phyloP scores from a whole-genome alignment of 2,797 vertebrate species.

The Moxostoma hubbsi region DNA sequence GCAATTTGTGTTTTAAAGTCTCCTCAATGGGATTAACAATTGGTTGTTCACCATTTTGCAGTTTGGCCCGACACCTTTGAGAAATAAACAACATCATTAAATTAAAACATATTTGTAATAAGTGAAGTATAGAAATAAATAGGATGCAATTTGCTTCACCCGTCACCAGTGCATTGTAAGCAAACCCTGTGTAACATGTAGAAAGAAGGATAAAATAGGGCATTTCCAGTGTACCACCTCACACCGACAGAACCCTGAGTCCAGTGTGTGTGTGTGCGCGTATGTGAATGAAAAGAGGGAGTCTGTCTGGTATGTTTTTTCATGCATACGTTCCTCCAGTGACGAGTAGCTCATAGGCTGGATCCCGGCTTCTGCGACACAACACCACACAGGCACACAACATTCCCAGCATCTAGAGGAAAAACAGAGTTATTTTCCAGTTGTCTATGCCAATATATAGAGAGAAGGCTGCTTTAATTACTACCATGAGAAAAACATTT shows the following conservation, averaged over 20 bases:
- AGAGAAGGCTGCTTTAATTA: no score
- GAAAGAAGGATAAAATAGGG: slow-evolving; percentile 65
- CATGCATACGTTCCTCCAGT: slow-evolving; percentile 89
- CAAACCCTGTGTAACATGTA: slow-evolving; percentile 79
- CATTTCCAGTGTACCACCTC: slow-evolving; percentile 74
- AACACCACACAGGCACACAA: slow-evolving; percentile 90
- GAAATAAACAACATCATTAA: slow-evolving; percentile 40
- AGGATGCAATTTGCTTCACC: slow-evolving; percentile 69
- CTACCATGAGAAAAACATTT: no score
- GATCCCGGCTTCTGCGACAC: slow-evolving; percentile 88
- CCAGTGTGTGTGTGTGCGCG: slow-evolving; percentile 36
- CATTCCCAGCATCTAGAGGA: slow-evolving; percentile 90
- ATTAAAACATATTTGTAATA: slow-evolving; percentile 60
- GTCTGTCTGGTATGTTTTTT: slow-evolving; percentile 57
- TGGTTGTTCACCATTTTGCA: slow-evolving; percentile 44
- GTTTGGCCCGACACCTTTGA: slow-evolving; percentile 61
- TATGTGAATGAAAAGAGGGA: slow-evolving; percentile 24
- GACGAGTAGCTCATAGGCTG: slow-evolving; percentile 93
- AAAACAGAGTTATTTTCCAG: slow-evolving; percentile 5
- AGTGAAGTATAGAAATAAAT: slow-evolving; percentile 74
- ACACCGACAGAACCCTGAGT: slow-evolving; percentile 64
- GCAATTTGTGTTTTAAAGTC: background rate
- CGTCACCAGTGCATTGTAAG: slow-evolving; percentile 76
- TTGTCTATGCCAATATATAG: no score
- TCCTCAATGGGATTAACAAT: slow-evolving; percentile 34